Conservation (phyloP, 2,888 invertebrate species). For the Athalia circularis region DNA sequence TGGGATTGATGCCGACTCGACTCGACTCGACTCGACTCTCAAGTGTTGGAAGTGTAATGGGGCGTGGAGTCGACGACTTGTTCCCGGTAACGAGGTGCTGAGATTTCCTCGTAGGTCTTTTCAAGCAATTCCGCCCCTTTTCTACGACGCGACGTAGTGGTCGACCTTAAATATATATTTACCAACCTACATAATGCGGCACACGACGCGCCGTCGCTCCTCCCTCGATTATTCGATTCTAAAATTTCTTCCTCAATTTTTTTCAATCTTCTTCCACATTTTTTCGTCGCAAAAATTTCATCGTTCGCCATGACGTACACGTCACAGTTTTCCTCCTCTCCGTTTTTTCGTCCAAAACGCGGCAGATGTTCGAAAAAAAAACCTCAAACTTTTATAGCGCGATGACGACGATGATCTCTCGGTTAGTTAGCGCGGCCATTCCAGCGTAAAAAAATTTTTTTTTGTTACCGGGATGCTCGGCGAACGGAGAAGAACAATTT, state of each 20-base stretch:
- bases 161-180: neutral
- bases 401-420: slow-evolving; percentile 50
- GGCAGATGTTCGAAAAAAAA: too few relatives aligned
- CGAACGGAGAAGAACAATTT: slow-evolving; percentile 51
- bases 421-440: slow-evolving; percentile 64
- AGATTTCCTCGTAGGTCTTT: slow-evolving; percentile 40
- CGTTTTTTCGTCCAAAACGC: too few relatives aligned
- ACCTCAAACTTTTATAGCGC: neutral
- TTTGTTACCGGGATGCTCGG: slow-evolving; percentile 58
- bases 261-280: too few relatives aligned
- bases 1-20: neutral
- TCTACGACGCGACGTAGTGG: neutral
- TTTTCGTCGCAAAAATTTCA: neutral
- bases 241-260: too few relatives aligned
- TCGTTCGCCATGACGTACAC: too few relatives aligned
- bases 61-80: slow-evolving; percentile 19
- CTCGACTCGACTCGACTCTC: neutral
- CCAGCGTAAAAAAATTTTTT: slow-evolving; percentile 54
- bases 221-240: too few relatives aligned
- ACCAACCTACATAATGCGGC: neutral
- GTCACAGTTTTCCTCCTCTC: too few relatives aligned
- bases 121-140: slow-evolving; percentile 29
- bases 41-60: slow-evolving; percentile 37
- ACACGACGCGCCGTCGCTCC: neutral
- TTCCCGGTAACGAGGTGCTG: slow-evolving; percentile 39